Base-by-base conservation (phyloP, 2,797 vertebrate species). In the Onychomys arenicola region DNA sequence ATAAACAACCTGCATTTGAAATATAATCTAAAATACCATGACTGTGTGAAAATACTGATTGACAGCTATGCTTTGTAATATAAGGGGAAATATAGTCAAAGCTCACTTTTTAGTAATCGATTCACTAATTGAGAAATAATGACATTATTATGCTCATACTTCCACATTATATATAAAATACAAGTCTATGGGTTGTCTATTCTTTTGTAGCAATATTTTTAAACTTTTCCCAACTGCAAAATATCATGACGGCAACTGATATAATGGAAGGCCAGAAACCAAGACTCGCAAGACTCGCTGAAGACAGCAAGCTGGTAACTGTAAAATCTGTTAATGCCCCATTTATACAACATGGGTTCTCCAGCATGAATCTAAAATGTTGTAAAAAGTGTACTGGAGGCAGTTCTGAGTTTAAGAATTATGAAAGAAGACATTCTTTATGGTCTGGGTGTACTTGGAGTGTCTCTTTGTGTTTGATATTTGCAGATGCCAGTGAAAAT, bases 381-480 rank as follows among this genome's bases (percentile, higher is more conserved):
- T 8, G 1, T 86, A 86, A 90, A 19, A 61, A 89, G 1, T 0
- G 78, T 67, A 37, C 55, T 95, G 19, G 57, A n/a, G 55, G 1
- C 29, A 75, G 25, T 90, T 88, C 27, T 95, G 75, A 94, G 57
- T 76, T 94, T 23, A 92, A 94, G 75, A 94, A 77, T 37, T 81
- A 89, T 34, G 63, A 85, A 95, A 89, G 57, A 90, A 94, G 34
- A 82, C 84, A 93, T 81, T 88, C 10, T 84, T 92, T 95, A 61
- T 75, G 57, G 57, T 90, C 40, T 80, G 27, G 3, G 17, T 55
- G 21, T 96, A 40, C 81, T 82, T 87, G 19, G 29, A 78, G 14
- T 63, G 1, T 89, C 59, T 91, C 43, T 94, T 90, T 34, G 32
- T 37, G 29, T 90, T 34, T 88, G 69, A 37, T 52, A 84, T 77